Conservation (phyloP, 2,888 invertebrate species). For the Rotaria macrura region DNA sequence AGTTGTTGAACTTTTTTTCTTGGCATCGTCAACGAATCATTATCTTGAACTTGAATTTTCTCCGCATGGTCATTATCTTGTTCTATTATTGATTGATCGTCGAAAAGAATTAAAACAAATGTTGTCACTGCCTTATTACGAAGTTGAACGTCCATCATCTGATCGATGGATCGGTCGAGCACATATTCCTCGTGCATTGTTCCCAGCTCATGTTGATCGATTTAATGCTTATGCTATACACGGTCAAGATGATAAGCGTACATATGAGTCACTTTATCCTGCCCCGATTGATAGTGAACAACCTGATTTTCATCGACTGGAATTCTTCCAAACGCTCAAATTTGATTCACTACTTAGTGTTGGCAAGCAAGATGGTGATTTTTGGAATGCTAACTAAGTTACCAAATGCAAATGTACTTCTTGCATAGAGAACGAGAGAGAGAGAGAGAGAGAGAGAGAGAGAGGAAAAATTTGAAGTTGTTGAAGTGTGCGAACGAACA, state of each 20-base stretch:
- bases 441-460: too few species aligned
- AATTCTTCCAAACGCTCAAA: not conserved
- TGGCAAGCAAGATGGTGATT: not conserved
- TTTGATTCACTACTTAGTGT: not conserved
- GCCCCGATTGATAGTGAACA: conserved; percentile 39
- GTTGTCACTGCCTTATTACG: not conserved
- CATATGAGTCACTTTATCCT: conserved; percentile 52
- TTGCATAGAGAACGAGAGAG: too few species aligned
- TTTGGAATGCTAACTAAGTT: not conserved
- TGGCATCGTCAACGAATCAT: conserved; percentile 34
- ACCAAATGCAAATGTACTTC: not conserved
- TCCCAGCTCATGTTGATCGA: conserved; percentile 51
- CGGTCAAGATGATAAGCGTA: conserved; percentile 47
- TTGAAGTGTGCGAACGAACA: not conserved
- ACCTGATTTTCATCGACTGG: not conserved
- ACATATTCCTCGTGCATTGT: conserved; percentile 51
- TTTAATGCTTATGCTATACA: conserved; percentile 55
- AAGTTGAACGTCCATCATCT: not conserved
- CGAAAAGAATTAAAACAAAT: conserved; percentile 46
- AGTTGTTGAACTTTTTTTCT: conserved; percentile 52
- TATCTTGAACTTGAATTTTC: conserved; percentile 54
- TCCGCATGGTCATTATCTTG: conserved; percentile 51
- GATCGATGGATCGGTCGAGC: conserved; percentile 48
- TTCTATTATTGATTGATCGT: conserved; percentile 50
- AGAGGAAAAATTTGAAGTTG: not conserved